Evolutionary conservation across 2,113 vertebrate genomes (phyloP), one percentile per base, ranked within the genome.

Genomic region (Nerophis lumbriciformis): DNA sequence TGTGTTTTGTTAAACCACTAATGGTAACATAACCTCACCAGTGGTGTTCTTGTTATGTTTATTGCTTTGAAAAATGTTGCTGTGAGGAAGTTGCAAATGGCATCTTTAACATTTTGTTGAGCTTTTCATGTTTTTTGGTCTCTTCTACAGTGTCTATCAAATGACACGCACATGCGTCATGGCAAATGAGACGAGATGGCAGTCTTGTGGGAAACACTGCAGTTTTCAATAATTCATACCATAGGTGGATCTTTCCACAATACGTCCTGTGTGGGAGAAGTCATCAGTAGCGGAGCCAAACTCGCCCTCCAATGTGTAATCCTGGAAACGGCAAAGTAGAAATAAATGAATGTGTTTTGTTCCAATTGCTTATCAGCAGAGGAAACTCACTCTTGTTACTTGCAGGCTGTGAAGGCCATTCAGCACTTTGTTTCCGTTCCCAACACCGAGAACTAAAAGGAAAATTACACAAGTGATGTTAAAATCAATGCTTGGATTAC

Each of bases 201-300:
- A 4, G 28, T 38, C 15, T 48, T 36, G 15, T 16, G n/a, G 8
- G 37, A 42, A 56, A 6, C 36, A 11, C 9, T n/a, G n/a, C 15
- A 39, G 14, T 14, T 11, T 19, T 8, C 6, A 59, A 48, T 15
- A 6, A 4, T 39, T 92, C 89, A 0, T 92, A 99, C 97, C 92
- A 0, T 92, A 97, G 0, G 94, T 96, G 0, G 93, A 92, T 78
- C 90, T 93, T 85, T 99, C 97, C 48, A 98, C 56, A 68, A 96
- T 80, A 57, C 80, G 88, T 55, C 95, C 94, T 0, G 67, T 85
- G 71, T 93, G 85, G 35, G 91, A 87, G 82, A 97, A 99, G 81
- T 97, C 88, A 10, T 94, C 85, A 1, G 94, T 94, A 57, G 94
- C 94, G 70, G 83, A 93, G 62, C 97, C 97, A 66, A 99, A 93